Percentiles rank a stretch among this genome's conserved stretches.
phyloP scores from a whole-genome alignment of 2,888 invertebrate species.

The Drosophila affinis region DNA sequence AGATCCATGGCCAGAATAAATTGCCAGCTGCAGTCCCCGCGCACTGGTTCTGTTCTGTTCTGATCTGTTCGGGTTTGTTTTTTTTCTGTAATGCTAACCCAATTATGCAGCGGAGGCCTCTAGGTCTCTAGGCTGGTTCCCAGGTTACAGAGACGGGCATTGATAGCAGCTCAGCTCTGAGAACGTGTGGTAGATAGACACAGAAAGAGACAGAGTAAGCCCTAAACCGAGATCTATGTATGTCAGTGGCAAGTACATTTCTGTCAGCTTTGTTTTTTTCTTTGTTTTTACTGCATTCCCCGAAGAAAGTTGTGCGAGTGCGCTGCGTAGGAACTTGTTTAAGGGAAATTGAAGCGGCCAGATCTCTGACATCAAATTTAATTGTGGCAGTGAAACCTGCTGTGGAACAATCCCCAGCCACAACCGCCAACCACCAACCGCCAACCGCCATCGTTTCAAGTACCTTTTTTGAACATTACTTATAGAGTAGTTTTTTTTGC shows the following conservation, averaged over 20 bases:
- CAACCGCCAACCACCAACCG: background rate
- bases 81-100: conserved; percentile 65
- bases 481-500: conserved; percentile 36
- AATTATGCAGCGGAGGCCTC: conserved; percentile 56
- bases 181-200: conserved; percentile 43
- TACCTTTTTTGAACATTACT: conserved; percentile 32
- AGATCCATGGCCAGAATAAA: conserved; percentile 42
- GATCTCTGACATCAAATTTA: conserved; percentile 54
- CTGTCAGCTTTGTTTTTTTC: conserved; percentile 17
- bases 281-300: conserved; percentile 40
- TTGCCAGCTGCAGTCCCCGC: conserved; percentile 39
- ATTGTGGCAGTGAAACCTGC: conserved; percentile 65
- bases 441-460: conserved; percentile 4
- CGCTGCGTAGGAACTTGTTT: conserved; percentile 49
- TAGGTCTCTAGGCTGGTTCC: conserved; percentile 40
- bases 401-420: conserved; percentile 3
- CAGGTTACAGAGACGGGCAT: conserved; percentile 31
- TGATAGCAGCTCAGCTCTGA: conserved; percentile 41
- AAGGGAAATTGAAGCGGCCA: conserved; percentile 47
- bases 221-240: conserved; percentile 33
- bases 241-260: conserved; percentile 33
- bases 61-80: conserved; percentile 19
- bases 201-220: background rate
- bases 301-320: conserved; percentile 58
- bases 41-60: conserved; percentile 24